These are phyloP conservation scores for Lithophane socia DNA, from an alignment of 2,888 invertebrate genomes.

Conservation along the genomic window DNA sequence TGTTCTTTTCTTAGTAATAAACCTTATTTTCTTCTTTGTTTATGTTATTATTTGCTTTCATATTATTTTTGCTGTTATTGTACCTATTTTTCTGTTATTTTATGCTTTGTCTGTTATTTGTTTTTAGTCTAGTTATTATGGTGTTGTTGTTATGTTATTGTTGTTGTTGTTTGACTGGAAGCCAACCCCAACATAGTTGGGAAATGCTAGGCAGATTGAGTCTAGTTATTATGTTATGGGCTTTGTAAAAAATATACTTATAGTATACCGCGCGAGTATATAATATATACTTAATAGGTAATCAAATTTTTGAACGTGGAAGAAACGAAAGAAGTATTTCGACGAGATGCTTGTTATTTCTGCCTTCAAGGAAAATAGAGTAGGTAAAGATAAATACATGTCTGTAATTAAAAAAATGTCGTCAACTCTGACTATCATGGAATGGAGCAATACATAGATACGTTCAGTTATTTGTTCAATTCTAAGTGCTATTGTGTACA, in stretches of 20 bases:
- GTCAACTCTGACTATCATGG: neutral
- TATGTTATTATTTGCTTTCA: neutral
- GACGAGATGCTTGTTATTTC: no score
- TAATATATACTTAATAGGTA: no score
- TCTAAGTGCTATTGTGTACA: slow-evolving; percentile 15
- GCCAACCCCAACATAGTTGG: no score
- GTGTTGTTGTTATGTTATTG: no score
- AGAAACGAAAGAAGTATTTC: neutral
- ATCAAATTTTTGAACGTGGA: neutral
- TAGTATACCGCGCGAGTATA: no score
- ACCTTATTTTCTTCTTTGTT: neutral
- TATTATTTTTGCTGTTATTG: neutral
- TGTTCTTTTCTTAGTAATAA: neutral
- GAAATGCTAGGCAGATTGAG: no score
- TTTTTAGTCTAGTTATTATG: neutral
- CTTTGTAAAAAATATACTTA: neutral
- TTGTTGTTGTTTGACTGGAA: no score
- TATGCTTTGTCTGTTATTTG: neutral
- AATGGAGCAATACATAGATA: neutral
- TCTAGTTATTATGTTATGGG: neutral
- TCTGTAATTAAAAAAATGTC: neutral
- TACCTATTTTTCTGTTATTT: neutral
- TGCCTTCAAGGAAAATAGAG: neutral
- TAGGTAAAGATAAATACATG: neutral
- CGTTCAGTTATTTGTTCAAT: neutral